These are phyloP conservation scores for Sebastes fasciatus DNA, from an alignment of 2,113 vertebrate genomes.

Conservation along the genomic window DNA sequence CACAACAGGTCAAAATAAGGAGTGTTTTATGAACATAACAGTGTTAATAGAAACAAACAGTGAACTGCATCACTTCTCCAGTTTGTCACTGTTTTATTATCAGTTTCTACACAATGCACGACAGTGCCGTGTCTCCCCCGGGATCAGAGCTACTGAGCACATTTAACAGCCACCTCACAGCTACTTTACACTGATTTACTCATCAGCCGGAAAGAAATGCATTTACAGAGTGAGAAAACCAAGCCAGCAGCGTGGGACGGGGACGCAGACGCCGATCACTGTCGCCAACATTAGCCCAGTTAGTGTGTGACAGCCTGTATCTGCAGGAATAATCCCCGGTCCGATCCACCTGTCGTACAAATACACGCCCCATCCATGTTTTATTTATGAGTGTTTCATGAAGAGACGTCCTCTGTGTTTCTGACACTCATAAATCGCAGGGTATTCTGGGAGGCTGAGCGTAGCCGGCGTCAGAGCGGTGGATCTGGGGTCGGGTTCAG, in stretches of 20 bases:
- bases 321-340: constrained; percentile 71
- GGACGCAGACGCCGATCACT: constrained; percentile 25
- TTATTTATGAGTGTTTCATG: constrained; percentile 77
- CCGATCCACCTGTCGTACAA: constrained; percentile 70
- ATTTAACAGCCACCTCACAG: constrained; percentile 17
- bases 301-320: constrained; percentile 44
- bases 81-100: constrained; percentile 25
- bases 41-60: constrained; percentile 12
- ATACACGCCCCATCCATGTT: constrained; percentile 59
- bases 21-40: constrained; percentile 3
- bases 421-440: constrained; percentile 62
- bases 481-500: constrained; percentile 10
- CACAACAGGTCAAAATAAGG: background rate
- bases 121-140: constrained; percentile 24
- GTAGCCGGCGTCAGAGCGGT: background rate
- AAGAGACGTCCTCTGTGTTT: constrained; percentile 68
- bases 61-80: background rate
- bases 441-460: constrained; percentile 43
- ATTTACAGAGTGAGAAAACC: constrained; percentile 5
- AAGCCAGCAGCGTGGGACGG: background rate
- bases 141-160: constrained; percentile 38
- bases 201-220: constrained; percentile 18
- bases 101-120: background rate
- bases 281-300: constrained; percentile 45
- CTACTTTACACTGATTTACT: constrained; percentile 27